Base-by-base conservation (phyloP, 2,888 invertebrate species). In the Machimus rusticus region DNA sequence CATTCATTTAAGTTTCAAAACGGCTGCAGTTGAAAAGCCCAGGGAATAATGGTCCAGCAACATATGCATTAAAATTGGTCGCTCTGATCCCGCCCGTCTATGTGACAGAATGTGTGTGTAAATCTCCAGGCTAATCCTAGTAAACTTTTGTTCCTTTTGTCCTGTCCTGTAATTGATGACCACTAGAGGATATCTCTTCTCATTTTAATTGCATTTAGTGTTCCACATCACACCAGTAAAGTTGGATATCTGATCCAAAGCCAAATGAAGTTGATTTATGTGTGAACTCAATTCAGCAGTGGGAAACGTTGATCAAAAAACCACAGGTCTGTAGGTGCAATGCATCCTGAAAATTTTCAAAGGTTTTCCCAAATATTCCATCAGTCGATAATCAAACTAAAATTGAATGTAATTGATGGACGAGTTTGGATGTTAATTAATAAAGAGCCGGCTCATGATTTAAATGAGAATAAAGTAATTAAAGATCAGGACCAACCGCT, bases 191-290 rank as follows among this genome's bases (percentile, higher is more conserved):
- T 76, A 37, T 76, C 76, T 34, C 37, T 16, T 34, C 34, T 76
- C 76, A 76, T 76, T 76, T 76, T 34, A 76, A 76, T 76, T 76
- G 76, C 76, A 76, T 76, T 39, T 34, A 76, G 76, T 76, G 76
- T 76, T 34, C 66, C 76, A 12, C 76, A 76, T 76, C 76, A 76
- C 66, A 12, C 76, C 16, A 34, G 37, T 31, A 76, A 76, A 76
- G n/a, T 76, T 37, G 37, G 37, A 39, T 76, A 76, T 76, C 76
- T n/a, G 76, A 76, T 76, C 34, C 76, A 37, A 39, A 39, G 39
- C 76, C 39, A 76, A 76, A 76, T 76, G 76, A 76, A 76, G 76
- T 34, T 76, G 76, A 76, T 76, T 76, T 76, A 76, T 76, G 37
- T 76, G 37, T n/a, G 34, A 76, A 76, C 76, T 76, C n/a, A 76